These are phyloP conservation scores for Nymphalis io DNA, from an alignment of 1,140 invertebrate species.

Conservation along the genomic window DNA sequence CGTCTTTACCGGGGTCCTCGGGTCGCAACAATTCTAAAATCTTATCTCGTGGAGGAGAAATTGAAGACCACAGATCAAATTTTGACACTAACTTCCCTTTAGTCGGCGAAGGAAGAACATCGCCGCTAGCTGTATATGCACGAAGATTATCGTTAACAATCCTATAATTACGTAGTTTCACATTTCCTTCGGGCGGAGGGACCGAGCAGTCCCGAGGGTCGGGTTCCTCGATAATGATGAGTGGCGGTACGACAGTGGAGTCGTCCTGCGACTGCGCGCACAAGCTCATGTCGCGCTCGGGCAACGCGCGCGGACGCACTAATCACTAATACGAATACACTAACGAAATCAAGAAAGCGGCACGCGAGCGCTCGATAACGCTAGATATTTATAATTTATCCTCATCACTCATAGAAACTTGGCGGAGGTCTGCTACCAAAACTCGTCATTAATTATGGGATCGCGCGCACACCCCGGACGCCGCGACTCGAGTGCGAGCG, in stretches of 20 bases:
- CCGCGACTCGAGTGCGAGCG: constrained; percentile 39
- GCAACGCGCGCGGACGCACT: constrained; percentile 54
- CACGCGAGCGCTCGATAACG: constrained; percentile 38
- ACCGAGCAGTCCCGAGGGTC: constrained; percentile 52
- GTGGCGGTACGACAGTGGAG: constrained; percentile 30
- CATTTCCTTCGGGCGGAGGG: constrained; percentile 65
- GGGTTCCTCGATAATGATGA: constrained; percentile 62
- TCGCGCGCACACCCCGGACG: constrained; percentile 30
- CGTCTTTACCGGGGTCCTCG: constrained; percentile 63
- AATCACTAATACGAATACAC: constrained; percentile 13
- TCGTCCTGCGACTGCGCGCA: constrained; percentile 38
- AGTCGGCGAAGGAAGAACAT: constrained; percentile 58
- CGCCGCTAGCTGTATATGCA: constrained; percentile 64
- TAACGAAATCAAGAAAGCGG: constrained; percentile 34
- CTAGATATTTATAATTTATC: constrained; percentile 37
- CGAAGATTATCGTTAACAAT: constrained; percentile 60
- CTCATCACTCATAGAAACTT: constrained; percentile 40
- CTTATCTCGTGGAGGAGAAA: constrained; percentile 62
- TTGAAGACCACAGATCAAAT: constrained; percentile 59
- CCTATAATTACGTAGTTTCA: constrained; percentile 64
- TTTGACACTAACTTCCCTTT: constrained; percentile 64
- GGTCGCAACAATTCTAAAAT: constrained; percentile 72
- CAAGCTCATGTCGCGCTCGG: constrained; percentile 54
- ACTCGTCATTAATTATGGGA: constrained; percentile 31
- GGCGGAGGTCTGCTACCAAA: constrained; percentile 15